Evolutionary conservation across 2,888 invertebrate genomes (phyloP).

Genomic region (Eurytoma californica): DNA sequence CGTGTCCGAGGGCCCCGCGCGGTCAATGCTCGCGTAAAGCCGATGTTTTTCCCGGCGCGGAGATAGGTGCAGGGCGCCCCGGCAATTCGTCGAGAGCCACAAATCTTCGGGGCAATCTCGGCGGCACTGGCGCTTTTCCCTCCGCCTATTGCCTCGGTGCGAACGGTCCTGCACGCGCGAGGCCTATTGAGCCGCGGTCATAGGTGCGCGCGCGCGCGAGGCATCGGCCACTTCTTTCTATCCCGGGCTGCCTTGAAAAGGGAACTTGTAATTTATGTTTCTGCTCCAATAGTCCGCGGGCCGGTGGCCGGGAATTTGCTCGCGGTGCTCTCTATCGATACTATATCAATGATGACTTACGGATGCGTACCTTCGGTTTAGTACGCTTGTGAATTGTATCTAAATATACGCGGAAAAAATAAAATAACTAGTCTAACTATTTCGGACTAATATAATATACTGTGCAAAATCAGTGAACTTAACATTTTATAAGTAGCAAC

Average conservation of each 20-base stretch:
- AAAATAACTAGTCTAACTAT: neutral
- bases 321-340: neutral
- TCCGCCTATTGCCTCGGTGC: slow-evolving; percentile 11
- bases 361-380: no score
- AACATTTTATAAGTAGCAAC: no score
- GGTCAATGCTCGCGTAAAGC: slow-evolving; percentile 52
- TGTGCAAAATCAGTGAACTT: no score
- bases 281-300: neutral
- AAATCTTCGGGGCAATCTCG: slow-evolving; percentile 54
- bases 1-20: slow-evolving; percentile 17
- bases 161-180: neutral
- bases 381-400: no score
- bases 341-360: no score
- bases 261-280: slow-evolving; percentile 45
- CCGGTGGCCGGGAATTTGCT: no score
- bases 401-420: neutral
- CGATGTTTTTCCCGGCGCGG: slow-evolving; percentile 8
- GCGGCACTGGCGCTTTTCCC: slow-evolving; percentile 16
- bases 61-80: slow-evolving; percentile 8
- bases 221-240: neutral
- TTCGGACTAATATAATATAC: no score
- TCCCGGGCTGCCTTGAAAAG: neutral
- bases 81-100: slow-evolving; percentile 51
- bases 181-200: slow-evolving; percentile 26
- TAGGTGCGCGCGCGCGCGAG: slow-evolving; percentile 14